Conservation (phyloP, 53 echinoderm and acorn worm species). For the Holothuria scabra region DNA sequence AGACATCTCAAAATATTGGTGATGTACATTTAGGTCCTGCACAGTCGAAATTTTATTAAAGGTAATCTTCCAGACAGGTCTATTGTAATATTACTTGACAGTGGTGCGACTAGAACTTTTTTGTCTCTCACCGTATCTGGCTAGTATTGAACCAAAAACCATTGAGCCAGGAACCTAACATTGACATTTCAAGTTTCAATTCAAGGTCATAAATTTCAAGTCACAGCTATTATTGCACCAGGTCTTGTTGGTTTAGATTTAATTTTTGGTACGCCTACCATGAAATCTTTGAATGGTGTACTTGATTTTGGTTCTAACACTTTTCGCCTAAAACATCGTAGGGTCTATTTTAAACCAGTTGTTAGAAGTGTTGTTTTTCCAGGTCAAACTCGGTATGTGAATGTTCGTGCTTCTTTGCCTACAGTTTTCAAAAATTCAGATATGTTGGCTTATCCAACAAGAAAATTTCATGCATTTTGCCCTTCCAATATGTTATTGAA, state of each 20-base stretch:
- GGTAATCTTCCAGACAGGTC: slow-evolving; percentile 2
- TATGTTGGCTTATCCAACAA: neutral
- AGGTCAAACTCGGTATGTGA: slow-evolving; percentile 6
- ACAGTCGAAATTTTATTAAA: neutral
- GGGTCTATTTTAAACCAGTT: neutral
- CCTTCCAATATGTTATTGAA: slow-evolving; percentile 5
- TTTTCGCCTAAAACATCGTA: neutral
- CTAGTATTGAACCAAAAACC: neutral
- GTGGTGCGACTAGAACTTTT: slow-evolving; percentile 11
- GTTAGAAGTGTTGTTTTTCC: neutral
- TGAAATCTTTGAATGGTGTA: neutral
- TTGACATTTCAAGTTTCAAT: neutral
- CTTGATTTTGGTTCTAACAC: slow-evolving; percentile 11
- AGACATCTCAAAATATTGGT: too few species aligned
- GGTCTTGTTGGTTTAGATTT: neutral
- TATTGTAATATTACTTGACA: neutral
- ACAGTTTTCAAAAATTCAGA: neutral
- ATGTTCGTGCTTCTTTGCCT: neutral
- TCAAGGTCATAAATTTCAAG: neutral
- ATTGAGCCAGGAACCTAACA: neutral
- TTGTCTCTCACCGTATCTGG: neutral
- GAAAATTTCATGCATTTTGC: too few species aligned
- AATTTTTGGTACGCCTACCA: neutral
- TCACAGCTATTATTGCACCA: neutral
- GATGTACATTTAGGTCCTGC: too few species aligned